Conservation (phyloP, 23 tunicate species). For the Ciona savignyi region DNA sequence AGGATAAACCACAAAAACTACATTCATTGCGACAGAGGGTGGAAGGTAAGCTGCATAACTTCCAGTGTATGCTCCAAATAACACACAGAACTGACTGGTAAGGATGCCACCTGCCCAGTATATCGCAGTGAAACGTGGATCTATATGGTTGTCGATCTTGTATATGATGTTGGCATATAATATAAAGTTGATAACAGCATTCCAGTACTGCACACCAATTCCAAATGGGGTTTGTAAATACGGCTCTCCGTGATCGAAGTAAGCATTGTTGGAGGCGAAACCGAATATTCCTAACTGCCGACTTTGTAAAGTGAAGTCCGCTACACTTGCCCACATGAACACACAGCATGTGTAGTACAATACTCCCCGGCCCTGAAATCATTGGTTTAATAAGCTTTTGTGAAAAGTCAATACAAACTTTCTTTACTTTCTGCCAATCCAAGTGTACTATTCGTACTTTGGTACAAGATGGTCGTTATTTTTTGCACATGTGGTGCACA, state of each 20-base stretch:
- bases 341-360: constrained; percentile 62
- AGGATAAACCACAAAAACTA: constrained; percentile 28
- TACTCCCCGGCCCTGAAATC: constrained; percentile 28
- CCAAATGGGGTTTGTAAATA: constrained; percentile 46
- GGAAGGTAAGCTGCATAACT: constrained; percentile 21
- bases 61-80: constrained; percentile 34
- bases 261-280: constrained; percentile 6
- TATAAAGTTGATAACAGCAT: constrained; percentile 35
- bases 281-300: constrained; percentile 20
- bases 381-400: too few species aligned
- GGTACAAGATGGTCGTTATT: too few species aligned
- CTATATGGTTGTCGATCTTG: constrained; percentile 45
- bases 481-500: too few species aligned
- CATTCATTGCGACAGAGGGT: constrained; percentile 31
- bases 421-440: too few species aligned
- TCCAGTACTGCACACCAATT: constrained; percentile 32
- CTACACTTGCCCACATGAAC: constrained; percentile 57
- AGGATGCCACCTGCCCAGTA: constrained; percentile 59
- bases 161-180: constrained; percentile 37
- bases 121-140: constrained; percentile 29
- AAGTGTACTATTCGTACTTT: too few species aligned
- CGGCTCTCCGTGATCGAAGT: constrained; percentile 47
- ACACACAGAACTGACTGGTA: constrained; percentile 31
- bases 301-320: constrained; percentile 26
- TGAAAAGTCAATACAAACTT: too few species aligned